Evolutionary conservation across 2,888 invertebrate genomes (phyloP), one percentile per base, ranked within the genome.

Genomic region (Oeneis ivallda): DNA sequence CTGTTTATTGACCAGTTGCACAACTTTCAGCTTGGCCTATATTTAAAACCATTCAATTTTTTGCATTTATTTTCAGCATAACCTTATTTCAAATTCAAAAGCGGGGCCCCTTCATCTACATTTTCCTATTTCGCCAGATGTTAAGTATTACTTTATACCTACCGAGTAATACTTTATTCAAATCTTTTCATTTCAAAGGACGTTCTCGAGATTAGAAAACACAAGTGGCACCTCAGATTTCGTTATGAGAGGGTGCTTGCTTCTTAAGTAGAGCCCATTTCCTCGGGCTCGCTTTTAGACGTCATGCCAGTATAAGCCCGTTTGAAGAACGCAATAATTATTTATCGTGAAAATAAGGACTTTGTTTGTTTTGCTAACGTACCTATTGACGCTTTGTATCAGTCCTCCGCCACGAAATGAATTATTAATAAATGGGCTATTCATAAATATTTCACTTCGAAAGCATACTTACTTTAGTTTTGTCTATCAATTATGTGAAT

Each of bases 171-270:
- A 56, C 59, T 66, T 62, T 66, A 66, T 69, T 68, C 49, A 66
- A 63, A 66, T 67, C 61, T 62, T 57, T 54, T 56, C 65, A 66
- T 61, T 65, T 69, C 66, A 72, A 71, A 73, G 70, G 62, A 64
- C 67, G 66, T 68, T 65, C 62, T 70, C 41, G 56, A 72, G 70
- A 70, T 73, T 70, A 67, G 60, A 69, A 68, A 67, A 70, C 57
- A 69, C 62, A 68, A 72, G 73, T 68, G 68, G 62, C 67, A 70
- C 66, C 71, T 69, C 66, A 60, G 65, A 69, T 65, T 64, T 67
- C 69, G 66, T 70, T 70, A 64, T 13, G 39, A 67, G 68, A 56
- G 65, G 68, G 65, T 64, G 54, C 65, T 69, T 65, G 41, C 62
- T 39, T 5, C 65, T 67, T 58, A 66, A 72, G 69, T 62, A 66